Evolutionary conservation across 2,797 vertebrate genomes (phyloP), one percentile per base, ranked within the genome.

Genomic region (Phaenicophaeus curvirostris): DNA sequence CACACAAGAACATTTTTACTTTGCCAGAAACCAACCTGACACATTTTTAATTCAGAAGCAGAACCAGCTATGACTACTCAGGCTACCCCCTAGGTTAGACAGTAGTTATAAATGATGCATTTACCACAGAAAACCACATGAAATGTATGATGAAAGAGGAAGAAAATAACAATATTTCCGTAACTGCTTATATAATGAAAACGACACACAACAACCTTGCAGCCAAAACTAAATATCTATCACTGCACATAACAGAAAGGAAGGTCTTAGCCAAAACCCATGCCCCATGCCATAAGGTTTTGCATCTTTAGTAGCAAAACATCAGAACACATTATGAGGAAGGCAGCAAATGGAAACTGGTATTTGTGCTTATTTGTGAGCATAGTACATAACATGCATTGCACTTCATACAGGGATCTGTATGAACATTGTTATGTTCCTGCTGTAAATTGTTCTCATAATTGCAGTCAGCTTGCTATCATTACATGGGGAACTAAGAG

Each of bases 321-420:
- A 62, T 57, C 10, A 63, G 48, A 91, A 83, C 8, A 61, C 15
- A 33, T 31, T 41, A 81, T 41, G 62, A 79, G 51, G 28, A 59
- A 72, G 28, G 17, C 10, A 53, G 13, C 13, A 90, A 78, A 81
- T 21, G 15, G 62, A 91, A 92, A 73, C 5, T 33, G 17, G 5
- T 35, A 58, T 10, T 69, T 91, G 31, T 86, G 33, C 6, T 87
- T 62, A 62, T 55, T 90, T 79, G 30, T 5, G 53, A 62, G 31
- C n/a, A 37, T 12, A 58, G 15, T 19, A 33, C 9, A 66, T 53
- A 85, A 61, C 9, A 66, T 3, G n/a, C 21, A 48, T 31, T 51
- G 51, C 9, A 24, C 9, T 78, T 74, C 13, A 18, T 5, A 39
- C 0, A 0, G 15, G 6, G 4, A 13, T 73, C 44, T 46, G n/a